A percentile compares a stretch with the other conserved stretches of the same genome.
Conservation (phyloP, 2,888 invertebrate species). For the Machimus atricapillus region DNA sequence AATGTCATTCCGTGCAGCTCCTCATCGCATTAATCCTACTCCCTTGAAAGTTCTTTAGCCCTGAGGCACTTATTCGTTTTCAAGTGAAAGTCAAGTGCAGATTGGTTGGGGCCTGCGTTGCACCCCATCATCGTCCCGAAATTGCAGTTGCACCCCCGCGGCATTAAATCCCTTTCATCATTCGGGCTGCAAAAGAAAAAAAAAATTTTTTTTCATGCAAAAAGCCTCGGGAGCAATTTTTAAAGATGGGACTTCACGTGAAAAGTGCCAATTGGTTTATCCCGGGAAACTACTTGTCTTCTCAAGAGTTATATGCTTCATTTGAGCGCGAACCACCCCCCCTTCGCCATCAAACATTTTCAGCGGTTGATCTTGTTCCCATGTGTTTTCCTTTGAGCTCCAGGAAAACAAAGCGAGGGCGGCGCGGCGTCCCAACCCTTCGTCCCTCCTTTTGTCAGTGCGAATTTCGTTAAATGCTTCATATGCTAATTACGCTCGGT, state of each 20-base stretch:
- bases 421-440: neutral
- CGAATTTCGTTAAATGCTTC: constrained; percentile 21
- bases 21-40: constrained; percentile 1
- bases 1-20: neutral
- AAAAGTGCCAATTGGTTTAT: constrained; percentile 30
- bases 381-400: constrained; percentile 12
- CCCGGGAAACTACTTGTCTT: constrained; percentile 22
- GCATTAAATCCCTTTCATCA: neutral
- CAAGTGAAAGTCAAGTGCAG: constrained; percentile 35
- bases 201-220: neutral
- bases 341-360: neutral
- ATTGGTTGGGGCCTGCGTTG: constrained; percentile 15
- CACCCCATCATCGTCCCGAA: neutral
- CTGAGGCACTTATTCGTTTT: constrained; percentile 14
- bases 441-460: neutral
- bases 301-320: neutral
- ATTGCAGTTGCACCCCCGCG: neutral
- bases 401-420: constrained; percentile 1
- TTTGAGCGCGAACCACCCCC: neutral
- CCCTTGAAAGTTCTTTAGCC: constrained; percentile 28
- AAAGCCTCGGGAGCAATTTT: constrained; percentile 15
- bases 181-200: neutral
- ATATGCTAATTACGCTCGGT: constrained; percentile 16
- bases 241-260: neutral
- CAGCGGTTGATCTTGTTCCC: neutral